These are phyloP conservation scores for Antitype chi DNA, from an alignment of 2,888 invertebrate genomes.

Conservation along the genomic window DNA sequence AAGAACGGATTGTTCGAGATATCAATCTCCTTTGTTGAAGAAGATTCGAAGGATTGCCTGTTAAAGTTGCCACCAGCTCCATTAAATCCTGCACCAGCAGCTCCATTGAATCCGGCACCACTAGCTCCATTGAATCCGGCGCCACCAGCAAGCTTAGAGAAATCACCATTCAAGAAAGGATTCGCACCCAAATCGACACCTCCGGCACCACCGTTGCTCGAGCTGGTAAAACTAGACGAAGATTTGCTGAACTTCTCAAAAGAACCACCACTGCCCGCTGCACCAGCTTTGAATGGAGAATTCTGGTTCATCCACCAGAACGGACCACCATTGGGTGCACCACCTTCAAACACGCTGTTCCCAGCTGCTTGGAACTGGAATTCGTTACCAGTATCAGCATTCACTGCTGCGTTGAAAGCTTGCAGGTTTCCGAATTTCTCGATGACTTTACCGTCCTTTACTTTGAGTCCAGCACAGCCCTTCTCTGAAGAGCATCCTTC, in stretches of 20 bases:
- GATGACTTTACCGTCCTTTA: slow-evolving; percentile 85
- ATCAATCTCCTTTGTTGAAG: slow-evolving; percentile 74
- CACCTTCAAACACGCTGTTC: slow-evolving; percentile 78
- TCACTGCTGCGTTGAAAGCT: slow-evolving; percentile 81
- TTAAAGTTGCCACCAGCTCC: slow-evolving; percentile 43
- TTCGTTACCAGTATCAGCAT: slow-evolving; percentile 77
- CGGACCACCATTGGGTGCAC: slow-evolving; percentile 78
- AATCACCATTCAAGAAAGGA: slow-evolving; percentile 81
- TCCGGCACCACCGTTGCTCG: slow-evolving; percentile 64
- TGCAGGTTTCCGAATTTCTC: slow-evolving; percentile 84
- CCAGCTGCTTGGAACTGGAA: slow-evolving; percentile 84
- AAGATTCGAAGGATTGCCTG: slow-evolving; percentile 42
- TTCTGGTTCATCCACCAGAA: slow-evolving; percentile 92
- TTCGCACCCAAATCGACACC: slow-evolving; percentile 75
- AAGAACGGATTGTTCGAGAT: slow-evolving; percentile 82
- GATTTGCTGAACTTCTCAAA: slow-evolving; percentile 83
- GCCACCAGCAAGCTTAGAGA: slow-evolving; percentile 70
- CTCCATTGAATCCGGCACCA: slow-evolving; percentile 64
- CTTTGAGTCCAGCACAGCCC: slow-evolving; percentile 87
- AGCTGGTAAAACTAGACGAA: slow-evolving; percentile 76
- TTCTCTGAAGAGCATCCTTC: slow-evolving; percentile 85
- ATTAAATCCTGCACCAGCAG: slow-evolving; percentile 59
- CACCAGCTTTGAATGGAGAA: slow-evolving; percentile 89
- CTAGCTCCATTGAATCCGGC: slow-evolving; percentile 52
- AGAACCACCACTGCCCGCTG: slow-evolving; percentile 74